A percentile compares a stretch with the other conserved stretches of the same genome.
phyloP scores from a whole-genome alignment of 2,113 vertebrate genomes.

The Urocynchramus pylzowi region DNA sequence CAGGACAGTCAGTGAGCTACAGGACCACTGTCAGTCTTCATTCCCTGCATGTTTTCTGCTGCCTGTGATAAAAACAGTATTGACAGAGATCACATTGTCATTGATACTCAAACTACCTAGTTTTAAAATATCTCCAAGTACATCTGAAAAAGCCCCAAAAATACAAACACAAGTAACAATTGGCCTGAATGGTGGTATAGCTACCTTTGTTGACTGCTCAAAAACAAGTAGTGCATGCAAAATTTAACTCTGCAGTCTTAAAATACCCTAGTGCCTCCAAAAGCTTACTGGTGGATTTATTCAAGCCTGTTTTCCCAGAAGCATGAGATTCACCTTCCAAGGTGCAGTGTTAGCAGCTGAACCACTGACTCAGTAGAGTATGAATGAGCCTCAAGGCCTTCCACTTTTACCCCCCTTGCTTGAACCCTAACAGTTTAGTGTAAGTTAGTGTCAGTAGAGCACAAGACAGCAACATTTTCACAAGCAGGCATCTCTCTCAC shows the following conservation, averaged over 20 bases:
- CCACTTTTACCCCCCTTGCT: neutral
- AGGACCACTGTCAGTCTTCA: neutral
- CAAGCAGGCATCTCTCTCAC: neutral
- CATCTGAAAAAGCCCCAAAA: neutral
- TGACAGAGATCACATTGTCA: neutral
- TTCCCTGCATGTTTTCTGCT: neutral
- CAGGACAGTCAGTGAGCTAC: neutral
- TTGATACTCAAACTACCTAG: neutral
- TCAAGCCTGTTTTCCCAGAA: neutral
- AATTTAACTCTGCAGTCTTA: neutral
- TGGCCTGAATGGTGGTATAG: too few relatives aligned
- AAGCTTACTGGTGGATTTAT: neutral
- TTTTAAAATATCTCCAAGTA: neutral
- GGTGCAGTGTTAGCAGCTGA: neutral
- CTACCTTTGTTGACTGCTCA: rapidly evolving
- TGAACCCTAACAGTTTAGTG: neutral
- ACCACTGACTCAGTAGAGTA: neutral
- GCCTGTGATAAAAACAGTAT: neutral
- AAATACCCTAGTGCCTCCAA: neutral
- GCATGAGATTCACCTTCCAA: neutral
- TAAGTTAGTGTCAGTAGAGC: neutral
- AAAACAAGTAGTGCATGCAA: neutral
- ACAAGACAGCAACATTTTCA: neutral
- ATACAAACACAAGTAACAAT: neutral
- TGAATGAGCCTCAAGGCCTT: neutral